Evolutionary conservation across 1,140 invertebrate species (phyloP).

Genomic region (Sinonovacula constricta): DNA sequence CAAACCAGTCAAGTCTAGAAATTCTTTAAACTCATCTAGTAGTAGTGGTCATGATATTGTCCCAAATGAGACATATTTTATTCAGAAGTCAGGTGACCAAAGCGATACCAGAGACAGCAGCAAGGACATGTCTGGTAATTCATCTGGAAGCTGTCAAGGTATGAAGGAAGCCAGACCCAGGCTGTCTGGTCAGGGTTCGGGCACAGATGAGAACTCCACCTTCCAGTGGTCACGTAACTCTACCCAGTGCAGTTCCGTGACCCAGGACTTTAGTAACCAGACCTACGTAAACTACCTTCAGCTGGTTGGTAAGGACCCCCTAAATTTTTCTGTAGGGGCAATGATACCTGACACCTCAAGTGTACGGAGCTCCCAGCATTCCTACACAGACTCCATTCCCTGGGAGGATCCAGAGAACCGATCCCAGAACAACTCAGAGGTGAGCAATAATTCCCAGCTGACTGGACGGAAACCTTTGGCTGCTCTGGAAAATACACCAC

Average conservation of each 20-base stretch:
- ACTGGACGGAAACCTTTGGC: conserved; percentile 44
- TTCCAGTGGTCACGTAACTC: conserved; percentile 30
- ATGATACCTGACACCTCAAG: not conserved
- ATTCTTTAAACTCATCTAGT: not conserved
- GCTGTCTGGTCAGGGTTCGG: not conserved
- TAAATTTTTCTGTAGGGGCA: conserved; percentile 14
- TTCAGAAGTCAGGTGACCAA: not conserved
- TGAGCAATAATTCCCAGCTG: conserved; percentile 1
- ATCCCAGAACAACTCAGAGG: not conserved
- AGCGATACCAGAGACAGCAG: not conserved
- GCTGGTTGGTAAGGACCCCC: conserved; percentile 12
- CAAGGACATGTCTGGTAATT: not conserved
- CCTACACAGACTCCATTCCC: conserved; percentile 47
- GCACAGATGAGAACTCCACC: conserved; percentile 27
- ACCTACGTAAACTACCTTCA: conserved; percentile 27
- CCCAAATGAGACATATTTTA: not conserved
- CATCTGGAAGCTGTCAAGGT: not conserved
- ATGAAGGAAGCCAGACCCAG: not conserved
- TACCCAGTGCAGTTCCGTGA: not conserved
- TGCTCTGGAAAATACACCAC: conserved; percentile 58
- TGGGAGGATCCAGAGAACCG: conserved; percentile 35
- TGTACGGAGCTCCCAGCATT: conserved; percentile 24
- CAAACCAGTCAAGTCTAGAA: conserved; percentile 34
- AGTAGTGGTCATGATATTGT: not conserved
- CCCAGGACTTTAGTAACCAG: conserved; percentile 2